These are phyloP conservation scores for Luffia ferchaultella DNA, from an alignment of 2,888 invertebrate genomes.

Conservation along the genomic window DNA sequence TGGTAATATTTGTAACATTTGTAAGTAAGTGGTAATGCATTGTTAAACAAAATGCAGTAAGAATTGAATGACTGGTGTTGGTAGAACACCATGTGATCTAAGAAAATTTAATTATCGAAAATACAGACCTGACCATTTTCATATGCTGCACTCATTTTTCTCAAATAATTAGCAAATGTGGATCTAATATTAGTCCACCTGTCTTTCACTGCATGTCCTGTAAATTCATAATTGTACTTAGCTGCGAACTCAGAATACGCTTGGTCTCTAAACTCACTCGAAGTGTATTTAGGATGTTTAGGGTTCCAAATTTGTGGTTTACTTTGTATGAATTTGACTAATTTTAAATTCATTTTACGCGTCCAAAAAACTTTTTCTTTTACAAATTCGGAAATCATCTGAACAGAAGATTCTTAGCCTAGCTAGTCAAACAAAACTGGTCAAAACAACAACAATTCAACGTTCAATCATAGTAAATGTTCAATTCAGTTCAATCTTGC, in stretches of 20 bases:
- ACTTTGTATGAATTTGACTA: slow-evolving; percentile 45
- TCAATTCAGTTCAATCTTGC: too few relatives aligned
- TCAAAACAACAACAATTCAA: too few relatives aligned
- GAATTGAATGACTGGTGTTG: too few relatives aligned
- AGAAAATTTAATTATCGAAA: too few relatives aligned
- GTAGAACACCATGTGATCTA: too few relatives aligned
- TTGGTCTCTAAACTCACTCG: slow-evolving; percentile 34
- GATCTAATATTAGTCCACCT: slow-evolving; percentile 57
- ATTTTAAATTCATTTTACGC: slow-evolving; percentile 46
- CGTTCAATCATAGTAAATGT: too few relatives aligned
- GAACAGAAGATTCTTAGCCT: too few relatives aligned
- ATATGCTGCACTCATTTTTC: slow-evolving; percentile 36
- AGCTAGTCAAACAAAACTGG: too few relatives aligned
- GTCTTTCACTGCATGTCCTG: slow-evolving; percentile 51
- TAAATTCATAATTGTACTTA: slow-evolving; percentile 43
- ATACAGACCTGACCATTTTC: slow-evolving; percentile 31
- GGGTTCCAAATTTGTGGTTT: slow-evolving; percentile 52
- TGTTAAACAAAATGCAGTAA: too few relatives aligned
- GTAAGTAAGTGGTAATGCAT: too few relatives aligned
- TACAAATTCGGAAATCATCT: slow-evolving; percentile 48
- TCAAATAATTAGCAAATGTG: slow-evolving; percentile 47
- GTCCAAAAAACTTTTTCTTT: slow-evolving; percentile 59
- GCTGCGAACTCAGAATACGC: slow-evolving; percentile 48
- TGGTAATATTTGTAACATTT: too few relatives aligned
- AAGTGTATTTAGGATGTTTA: slow-evolving; percentile 49